These are phyloP conservation scores for Hiodon tergisus DNA, from an alignment of 2,113 vertebrate genomes.

Conservation along the genomic window DNA sequence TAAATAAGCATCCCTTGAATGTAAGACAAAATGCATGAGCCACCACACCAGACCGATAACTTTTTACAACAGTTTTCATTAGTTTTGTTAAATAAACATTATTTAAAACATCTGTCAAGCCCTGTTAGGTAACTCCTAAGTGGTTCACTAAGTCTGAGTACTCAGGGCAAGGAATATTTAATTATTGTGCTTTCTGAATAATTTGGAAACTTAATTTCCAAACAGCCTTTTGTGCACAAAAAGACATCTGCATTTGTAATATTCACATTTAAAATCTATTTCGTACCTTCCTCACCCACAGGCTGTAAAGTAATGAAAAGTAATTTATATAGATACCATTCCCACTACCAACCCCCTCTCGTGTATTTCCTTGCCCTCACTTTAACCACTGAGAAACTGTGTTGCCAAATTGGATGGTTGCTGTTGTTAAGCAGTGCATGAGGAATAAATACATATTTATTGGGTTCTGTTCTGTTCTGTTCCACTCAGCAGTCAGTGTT, in stretches of 20 bases:
- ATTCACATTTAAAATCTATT: conserved; percentile 53
- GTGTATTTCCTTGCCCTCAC: no score
- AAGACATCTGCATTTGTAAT: conserved; percentile 47
- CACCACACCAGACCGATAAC: conserved; percentile 39
- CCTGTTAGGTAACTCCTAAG: conserved; percentile 58
- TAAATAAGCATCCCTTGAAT: conserved; percentile 10
- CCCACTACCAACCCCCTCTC: no score
- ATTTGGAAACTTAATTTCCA: conserved; percentile 63
- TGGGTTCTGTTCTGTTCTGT: no score
- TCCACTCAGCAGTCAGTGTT: no score
- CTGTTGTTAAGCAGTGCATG: no score
- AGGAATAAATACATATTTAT: no score
- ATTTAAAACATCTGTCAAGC: conserved; percentile 72
- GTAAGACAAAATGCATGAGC: conserved; percentile 28
- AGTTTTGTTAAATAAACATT: conserved; percentile 72
- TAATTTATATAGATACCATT: no score
- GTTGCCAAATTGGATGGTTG: no score
- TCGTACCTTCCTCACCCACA: conserved; percentile 22
- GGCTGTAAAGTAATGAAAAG: no score
- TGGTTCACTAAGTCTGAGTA: conserved; percentile 67
- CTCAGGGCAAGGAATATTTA: conserved; percentile 73
- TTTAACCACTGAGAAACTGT: no score
- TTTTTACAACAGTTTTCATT: conserved; percentile 52
- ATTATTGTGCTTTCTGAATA: conserved; percentile 72
- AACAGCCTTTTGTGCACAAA: conserved; percentile 45